phyloP scores from a whole-genome alignment of 2,797 vertebrate species.

The Lophotriccus pileatus region DNA sequence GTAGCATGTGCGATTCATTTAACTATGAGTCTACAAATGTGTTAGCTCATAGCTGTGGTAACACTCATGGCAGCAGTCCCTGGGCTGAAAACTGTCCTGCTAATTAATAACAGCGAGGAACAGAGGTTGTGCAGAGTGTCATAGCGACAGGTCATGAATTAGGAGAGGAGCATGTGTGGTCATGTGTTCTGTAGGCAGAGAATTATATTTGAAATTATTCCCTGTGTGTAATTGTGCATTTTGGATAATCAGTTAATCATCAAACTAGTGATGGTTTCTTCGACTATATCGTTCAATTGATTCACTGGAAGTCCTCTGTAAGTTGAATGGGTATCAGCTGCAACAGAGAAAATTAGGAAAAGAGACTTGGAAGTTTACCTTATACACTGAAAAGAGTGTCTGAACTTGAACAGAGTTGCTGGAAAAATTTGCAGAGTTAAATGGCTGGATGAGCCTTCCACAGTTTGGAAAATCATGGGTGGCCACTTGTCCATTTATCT shows the following conservation, averaged over 20 bases:
- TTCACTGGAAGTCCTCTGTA: neutral
- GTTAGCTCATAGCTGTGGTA: conserved; percentile 53
- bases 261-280: neutral
- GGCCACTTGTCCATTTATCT: neutral
- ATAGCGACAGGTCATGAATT: conserved; percentile 30
- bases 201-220: neutral
- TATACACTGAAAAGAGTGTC: neutral
- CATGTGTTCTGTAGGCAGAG: neutral
- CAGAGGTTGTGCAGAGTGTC: conserved; percentile 36
- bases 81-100: conserved; percentile 26
- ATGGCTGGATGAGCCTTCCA: neutral
- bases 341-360: neutral
- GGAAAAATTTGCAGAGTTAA: neutral
- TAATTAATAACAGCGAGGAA: conserved; percentile 58
- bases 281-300: neutral
- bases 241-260: neutral
- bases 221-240: neutral
- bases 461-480: accelerated
- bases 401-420: neutral
- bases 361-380: neutral
- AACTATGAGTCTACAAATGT: neutral
- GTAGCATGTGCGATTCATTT: conserved; percentile 53
- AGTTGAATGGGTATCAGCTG: neutral
- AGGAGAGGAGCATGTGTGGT: neutral
- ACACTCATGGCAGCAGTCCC: conserved; percentile 15